phyloP scores from a whole-genome alignment of 1,140 invertebrate species.

The Eriocheir sinensis region DNA sequence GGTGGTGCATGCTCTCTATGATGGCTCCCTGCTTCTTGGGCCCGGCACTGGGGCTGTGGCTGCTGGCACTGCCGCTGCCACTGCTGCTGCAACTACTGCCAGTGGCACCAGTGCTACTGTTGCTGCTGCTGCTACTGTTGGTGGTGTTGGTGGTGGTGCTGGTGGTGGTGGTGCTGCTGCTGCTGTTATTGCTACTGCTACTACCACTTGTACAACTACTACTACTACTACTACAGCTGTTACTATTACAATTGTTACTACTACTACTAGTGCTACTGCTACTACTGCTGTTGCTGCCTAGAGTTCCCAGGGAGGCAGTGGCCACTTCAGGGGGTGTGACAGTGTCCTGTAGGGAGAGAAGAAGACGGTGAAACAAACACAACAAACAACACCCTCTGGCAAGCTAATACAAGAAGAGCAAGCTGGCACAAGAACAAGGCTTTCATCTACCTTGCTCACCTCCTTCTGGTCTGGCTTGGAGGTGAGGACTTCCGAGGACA shows the following conservation, averaged over 20 bases:
- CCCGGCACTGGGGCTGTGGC: conserved; percentile 70
- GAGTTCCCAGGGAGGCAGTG: conserved; percentile 47
- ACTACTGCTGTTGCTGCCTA: conserved; percentile 35
- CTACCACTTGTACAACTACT: background rate
- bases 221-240: conserved; percentile 29
- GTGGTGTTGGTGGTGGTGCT: conserved; percentile 37
- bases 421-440: background rate
- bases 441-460: conserved; percentile 27
- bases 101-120: conserved; percentile 18
- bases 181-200: conserved; percentile 8
- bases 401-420: background rate
- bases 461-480: conserved; percentile 77
- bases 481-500: conserved; percentile 90
- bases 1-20: conserved; percentile 96
- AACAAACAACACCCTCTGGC: background rate
- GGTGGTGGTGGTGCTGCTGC: conserved; percentile 30
- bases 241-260: background rate
- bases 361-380: background rate
- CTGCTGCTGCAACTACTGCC: conserved; percentile 50
- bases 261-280: conserved; percentile 31
- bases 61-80: conserved; percentile 59
- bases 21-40: conserved; percentile 88
- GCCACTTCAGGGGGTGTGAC: conserved; percentile 59
- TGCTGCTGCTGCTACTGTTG: conserved; percentile 33
- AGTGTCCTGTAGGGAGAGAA: conserved; percentile 46